Percentiles rank a stretch among this genome's conserved stretches.
These are phyloP conservation scores for Volucella inanis DNA, from an alignment of 2,888 invertebrate species.

Conservation along the genomic window DNA sequence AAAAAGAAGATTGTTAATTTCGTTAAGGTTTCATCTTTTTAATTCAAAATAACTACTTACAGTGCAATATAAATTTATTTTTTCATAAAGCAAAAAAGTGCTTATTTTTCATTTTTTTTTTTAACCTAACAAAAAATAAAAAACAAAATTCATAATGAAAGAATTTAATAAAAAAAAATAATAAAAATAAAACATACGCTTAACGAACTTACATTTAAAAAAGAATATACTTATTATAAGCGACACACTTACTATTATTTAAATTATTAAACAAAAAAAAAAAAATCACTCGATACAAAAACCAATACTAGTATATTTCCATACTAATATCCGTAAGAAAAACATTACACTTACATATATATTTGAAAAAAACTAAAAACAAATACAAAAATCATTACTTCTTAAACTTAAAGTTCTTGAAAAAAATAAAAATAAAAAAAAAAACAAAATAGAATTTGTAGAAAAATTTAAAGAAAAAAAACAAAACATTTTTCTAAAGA, in stretches of 20 bases:
- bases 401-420: constrained; percentile 26
- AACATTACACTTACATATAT: constrained; percentile 37
- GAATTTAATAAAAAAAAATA: constrained; percentile 8
- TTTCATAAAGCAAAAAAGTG: constrained; percentile 46
- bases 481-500: neutral
- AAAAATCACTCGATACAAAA: constrained; percentile 19
- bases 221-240: constrained; percentile 14
- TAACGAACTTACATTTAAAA: constrained; percentile 50
- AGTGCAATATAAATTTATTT: constrained; percentile 61
- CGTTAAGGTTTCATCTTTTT: constrained; percentile 73
- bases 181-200: constrained; percentile 65
- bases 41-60: constrained; percentile 62
- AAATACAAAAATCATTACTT: constrained; percentile 24
- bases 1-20: constrained; percentile 65
- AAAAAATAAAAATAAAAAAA: constrained; percentile 31
- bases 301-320: constrained; percentile 37
- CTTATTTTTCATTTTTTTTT: constrained; percentile 49
- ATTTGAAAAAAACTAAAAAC: constrained; percentile 14
- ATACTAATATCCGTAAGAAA: constrained; percentile 47
- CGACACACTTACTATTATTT: constrained; percentile 57
- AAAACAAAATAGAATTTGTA: constrained; percentile 47
- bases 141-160: neutral
- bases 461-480: constrained; percentile 41
- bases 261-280: constrained; percentile 17
- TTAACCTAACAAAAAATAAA: constrained; percentile 17